Evolutionary conservation across 2,113 vertebrate genomes (phyloP).

Genomic region (Phyllostomus discolor): DNA sequence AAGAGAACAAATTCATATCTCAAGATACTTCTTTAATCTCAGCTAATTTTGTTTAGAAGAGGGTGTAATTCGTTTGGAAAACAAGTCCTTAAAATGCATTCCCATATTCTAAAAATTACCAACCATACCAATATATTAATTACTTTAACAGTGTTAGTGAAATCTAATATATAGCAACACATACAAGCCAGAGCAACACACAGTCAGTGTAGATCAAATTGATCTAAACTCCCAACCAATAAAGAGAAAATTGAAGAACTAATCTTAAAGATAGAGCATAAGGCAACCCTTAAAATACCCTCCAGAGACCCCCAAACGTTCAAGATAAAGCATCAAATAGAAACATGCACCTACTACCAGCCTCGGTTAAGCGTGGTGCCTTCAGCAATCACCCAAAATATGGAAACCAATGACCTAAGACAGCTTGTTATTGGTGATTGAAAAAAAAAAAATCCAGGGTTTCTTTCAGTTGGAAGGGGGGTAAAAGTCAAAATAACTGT

Average conservation of each 20-base stretch:
- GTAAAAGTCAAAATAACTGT: constrained; percentile 15
- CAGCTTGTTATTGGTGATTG: constrained; percentile 13
- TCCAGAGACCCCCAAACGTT: not conserved
- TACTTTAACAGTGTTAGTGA: not conserved
- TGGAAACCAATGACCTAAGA: not conserved
- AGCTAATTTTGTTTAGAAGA: not conserved
- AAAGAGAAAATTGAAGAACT: not conserved
- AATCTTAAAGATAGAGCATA: not conserved
- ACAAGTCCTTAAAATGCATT: not conserved
- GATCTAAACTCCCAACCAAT: not conserved
- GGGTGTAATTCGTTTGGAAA: constrained; percentile 4
- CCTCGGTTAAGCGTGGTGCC: not conserved
- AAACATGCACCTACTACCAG: not conserved
- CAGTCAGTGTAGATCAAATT: not conserved
- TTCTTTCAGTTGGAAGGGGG: not conserved
- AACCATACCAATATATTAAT: not conserved
- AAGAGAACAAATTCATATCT: not conserved
- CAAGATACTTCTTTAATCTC: not conserved
- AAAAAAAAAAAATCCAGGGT: constrained; percentile 34
- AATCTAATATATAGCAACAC: not conserved
- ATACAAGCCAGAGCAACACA: not conserved
- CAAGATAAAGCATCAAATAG: not conserved
- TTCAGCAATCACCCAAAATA: not conserved
- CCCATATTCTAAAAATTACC: not conserved
- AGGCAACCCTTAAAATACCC: not conserved